These are phyloP conservation scores for Plectrocnemia conspersa DNA, from an alignment of 1,140 invertebrate species.

Conservation along the genomic window DNA sequence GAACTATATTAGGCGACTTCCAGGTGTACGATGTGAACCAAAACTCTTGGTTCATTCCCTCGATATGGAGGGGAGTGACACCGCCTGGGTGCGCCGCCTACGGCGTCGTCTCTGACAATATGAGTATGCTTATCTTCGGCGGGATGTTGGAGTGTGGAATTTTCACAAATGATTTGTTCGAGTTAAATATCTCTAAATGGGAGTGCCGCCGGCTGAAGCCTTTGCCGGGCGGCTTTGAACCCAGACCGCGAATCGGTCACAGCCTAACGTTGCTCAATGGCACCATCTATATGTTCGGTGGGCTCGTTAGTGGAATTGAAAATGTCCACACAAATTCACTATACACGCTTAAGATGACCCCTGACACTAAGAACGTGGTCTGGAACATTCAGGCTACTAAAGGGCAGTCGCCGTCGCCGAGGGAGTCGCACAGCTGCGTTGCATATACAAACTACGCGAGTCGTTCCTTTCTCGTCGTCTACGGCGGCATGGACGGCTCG, in stretches of 20 bases:
- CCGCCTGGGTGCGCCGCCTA: slow-evolving; percentile 98
- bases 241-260: slow-evolving; percentile 93
- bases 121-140: slow-evolving; percentile 93
- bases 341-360: slow-evolving; percentile 81
- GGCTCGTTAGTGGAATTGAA: slow-evolving; percentile 94
- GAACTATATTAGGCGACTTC: too few relatives aligned
- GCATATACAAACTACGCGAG: slow-evolving; percentile 80
- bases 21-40: slow-evolving; percentile 94
- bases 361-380: slow-evolving; percentile 65
- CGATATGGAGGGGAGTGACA: slow-evolving; percentile 93
- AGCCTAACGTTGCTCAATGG: slow-evolving; percentile 94
- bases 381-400: slow-evolving; percentile 90
- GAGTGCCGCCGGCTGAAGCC: slow-evolving; percentile 96
- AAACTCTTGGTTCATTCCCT: slow-evolving; percentile 99
- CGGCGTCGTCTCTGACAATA: slow-evolving; percentile 97
- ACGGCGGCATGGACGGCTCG: slow-evolving; percentile 98
- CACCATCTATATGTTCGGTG: slow-evolving; percentile 95
- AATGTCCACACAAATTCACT: slow-evolving; percentile 91
- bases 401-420: slow-evolving; percentile 80
- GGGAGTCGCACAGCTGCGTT: slow-evolving; percentile 95
- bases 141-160: slow-evolving; percentile 99
- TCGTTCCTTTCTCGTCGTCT: slow-evolving; percentile 85
- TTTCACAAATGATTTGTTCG: slow-evolving; percentile 97
- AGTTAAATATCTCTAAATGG: slow-evolving; percentile 94
- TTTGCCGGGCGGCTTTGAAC: slow-evolving; percentile 70